A percentile compares a stretch with the other conserved stretches of the same genome.
These are phyloP conservation scores for Microctenopoma steveboyesi DNA, from an alignment of 2,797 vertebrate genomes.

Conservation along the genomic window DNA sequence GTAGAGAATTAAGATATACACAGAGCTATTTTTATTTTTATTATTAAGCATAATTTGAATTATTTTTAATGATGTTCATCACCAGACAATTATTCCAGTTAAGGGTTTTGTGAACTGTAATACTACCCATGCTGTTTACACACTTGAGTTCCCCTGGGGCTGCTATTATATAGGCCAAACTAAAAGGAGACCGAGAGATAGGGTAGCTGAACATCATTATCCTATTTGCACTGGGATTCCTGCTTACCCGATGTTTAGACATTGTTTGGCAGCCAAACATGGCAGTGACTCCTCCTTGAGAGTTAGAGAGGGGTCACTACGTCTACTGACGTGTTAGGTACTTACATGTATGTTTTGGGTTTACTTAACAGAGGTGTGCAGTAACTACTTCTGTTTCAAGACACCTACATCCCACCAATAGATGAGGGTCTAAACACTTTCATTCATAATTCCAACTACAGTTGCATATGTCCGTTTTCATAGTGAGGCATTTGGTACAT, in stretches of 20 bases:
- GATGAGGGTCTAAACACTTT: neutral
- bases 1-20: too few species aligned
- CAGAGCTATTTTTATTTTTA: too few species aligned
- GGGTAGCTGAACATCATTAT: neutral
- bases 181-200: neutral
- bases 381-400: neutral
- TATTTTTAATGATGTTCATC: too few species aligned
- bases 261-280: neutral
- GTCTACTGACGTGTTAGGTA: too few species aligned
- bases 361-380: neutral
- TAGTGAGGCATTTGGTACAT: constrained; percentile 6
- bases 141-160: neutral
- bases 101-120: neutral
- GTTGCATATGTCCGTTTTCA: constrained; percentile 11
- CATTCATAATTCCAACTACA: neutral
- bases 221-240: neutral
- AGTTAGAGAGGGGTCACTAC: too few species aligned
- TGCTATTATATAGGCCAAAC: neutral
- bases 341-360: too few species aligned
- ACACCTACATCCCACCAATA: neutral
- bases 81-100: neutral
- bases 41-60: too few species aligned
- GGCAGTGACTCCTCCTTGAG: neutral
- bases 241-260: neutral
- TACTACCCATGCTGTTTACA: neutral